Percentiles rank a stretch among this genome's conserved stretches.
Conservation (phyloP, 1,140 invertebrate genomes). For the Ceratosolen fusciceps region DNA sequence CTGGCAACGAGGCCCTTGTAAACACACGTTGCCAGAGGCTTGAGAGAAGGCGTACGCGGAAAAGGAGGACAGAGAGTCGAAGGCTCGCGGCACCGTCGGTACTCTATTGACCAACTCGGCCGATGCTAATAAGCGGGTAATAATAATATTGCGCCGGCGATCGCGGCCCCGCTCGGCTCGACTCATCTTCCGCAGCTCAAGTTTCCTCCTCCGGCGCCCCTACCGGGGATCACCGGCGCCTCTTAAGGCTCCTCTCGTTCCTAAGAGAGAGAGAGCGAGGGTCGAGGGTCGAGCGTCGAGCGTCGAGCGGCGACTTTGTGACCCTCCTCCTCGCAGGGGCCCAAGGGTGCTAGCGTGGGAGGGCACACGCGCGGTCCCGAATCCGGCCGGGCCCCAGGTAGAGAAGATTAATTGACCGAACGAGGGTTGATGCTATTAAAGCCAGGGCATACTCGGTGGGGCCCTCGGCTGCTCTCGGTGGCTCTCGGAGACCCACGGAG, state of each 20-base stretch:
- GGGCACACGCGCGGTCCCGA: slow-evolving; percentile 11
- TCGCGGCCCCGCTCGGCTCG: background rate
- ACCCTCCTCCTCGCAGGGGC: too few species aligned
- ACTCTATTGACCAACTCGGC: background rate
- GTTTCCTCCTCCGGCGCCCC: background rate
- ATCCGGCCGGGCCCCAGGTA: background rate
- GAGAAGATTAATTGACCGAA: slow-evolving; percentile 57
- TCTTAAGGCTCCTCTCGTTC: slow-evolving; percentile 2
- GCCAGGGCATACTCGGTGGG: slow-evolving; percentile 36
- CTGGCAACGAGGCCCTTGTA: background rate
- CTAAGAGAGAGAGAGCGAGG: too few species aligned
- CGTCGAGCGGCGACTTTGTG: slow-evolving; percentile 51
- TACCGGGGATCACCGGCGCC: too few species aligned
- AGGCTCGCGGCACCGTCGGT: background rate
- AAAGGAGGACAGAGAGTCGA: background rate
- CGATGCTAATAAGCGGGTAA: slow-evolving; percentile 10
- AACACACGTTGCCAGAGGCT: background rate
- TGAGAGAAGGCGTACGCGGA: background rate
- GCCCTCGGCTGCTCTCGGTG: background rate
- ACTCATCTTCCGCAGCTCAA: too few species aligned
- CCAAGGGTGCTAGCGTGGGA: slow-evolving; percentile 20
- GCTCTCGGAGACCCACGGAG: too few species aligned
- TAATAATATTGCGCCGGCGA: too few species aligned
- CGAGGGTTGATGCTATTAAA: slow-evolving; percentile 61
- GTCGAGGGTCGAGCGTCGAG: slow-evolving; percentile 44